Evolutionary conservation across 1,140 invertebrate species (phyloP).

Genomic region (Acromyrmex heyeri): DNA sequence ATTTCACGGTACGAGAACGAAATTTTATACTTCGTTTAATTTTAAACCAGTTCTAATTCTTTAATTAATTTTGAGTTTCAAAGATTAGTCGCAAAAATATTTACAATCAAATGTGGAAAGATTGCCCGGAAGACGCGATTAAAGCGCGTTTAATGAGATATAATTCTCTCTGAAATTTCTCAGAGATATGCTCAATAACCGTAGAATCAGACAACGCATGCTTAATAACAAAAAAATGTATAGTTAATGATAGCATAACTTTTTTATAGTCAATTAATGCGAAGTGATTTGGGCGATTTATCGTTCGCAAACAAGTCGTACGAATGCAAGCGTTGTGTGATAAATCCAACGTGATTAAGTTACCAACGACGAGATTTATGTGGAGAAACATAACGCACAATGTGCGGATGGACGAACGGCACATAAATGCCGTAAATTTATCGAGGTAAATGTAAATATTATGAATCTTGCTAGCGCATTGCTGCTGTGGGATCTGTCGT

Average conservation of each 20-base stretch:
- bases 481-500: not conserved
- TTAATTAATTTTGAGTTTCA: not conserved
- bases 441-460: constrained; percentile 50
- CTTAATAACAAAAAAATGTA: constrained; percentile 1
- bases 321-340: constrained; percentile 26
- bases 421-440: constrained; percentile 56
- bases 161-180: no score
- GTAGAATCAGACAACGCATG: not conserved
- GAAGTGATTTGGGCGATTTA: constrained; percentile 19
- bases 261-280: constrained; percentile 42
- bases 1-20: not conserved
- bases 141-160: not conserved
- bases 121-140: not conserved
- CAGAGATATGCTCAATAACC: not conserved
- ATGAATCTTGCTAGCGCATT: constrained; percentile 6
- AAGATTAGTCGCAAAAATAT: not conserved
- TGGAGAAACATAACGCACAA: constrained; percentile 39
- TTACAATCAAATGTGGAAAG: not conserved
- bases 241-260: constrained; percentile 17
- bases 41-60: not conserved
- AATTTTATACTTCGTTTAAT: not conserved
- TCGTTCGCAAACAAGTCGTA: constrained; percentile 46
- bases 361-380: constrained; percentile 52
- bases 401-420: constrained; percentile 41
- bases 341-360: constrained; percentile 62